Conservation (phyloP, 1,140 invertebrate species). For the Cotesia vestalis region DNA sequence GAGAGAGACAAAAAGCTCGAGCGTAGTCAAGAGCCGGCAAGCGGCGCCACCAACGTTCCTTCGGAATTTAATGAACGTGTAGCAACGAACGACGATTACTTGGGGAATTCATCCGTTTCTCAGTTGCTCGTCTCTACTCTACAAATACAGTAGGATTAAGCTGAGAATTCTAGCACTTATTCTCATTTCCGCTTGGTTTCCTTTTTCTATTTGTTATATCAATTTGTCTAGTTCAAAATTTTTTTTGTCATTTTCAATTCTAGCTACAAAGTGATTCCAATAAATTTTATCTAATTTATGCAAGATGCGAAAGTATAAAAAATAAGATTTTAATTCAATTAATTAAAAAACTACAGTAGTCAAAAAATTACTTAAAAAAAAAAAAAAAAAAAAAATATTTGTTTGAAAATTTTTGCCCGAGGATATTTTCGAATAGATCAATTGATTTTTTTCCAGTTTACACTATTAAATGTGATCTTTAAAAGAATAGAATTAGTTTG, state of each 20-base stretch:
- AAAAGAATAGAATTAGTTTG: no score
- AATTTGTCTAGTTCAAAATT: not conserved
- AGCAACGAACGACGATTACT: slow-evolving; percentile 38
- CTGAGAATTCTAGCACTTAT: not conserved
- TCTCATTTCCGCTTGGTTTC: not conserved
- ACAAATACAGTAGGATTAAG: slow-evolving; percentile 27
- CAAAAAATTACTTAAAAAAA: no score
- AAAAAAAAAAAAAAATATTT: no score
- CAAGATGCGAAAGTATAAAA: no score
- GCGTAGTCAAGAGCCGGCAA: not conserved
- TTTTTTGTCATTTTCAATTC: not conserved
- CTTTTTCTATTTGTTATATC: not conserved
- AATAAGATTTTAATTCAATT: no score
- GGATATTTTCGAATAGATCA: no score
- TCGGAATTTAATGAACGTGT: slow-evolving; percentile 35
- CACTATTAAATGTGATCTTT: no score
- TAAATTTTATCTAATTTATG: not conserved
- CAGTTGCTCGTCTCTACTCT: slow-evolving; percentile 15
- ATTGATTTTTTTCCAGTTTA: no score
- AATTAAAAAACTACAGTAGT: no score
- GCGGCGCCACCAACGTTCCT: not conserved
- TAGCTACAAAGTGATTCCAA: not conserved
- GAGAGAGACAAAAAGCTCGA: not conserved
- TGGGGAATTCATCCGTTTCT: slow-evolving; percentile 28
- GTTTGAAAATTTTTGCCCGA: no score